Evolutionary conservation across 1,140 invertebrate genomes (phyloP), one percentile per base, ranked within the genome.

Genomic region (Pogonognathellus flavescens): DNA sequence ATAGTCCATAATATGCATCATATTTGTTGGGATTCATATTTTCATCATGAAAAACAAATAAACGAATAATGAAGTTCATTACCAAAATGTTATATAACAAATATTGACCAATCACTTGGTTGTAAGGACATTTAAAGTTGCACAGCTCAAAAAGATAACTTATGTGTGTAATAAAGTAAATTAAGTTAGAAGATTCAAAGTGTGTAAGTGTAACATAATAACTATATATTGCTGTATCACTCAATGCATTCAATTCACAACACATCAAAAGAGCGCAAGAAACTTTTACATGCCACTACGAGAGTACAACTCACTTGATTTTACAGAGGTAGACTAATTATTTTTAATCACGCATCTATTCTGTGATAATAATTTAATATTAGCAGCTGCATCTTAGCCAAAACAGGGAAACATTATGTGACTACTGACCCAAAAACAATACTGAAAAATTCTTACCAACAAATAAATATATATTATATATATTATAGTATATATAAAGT

Each of bases 371-470:
- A 76, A 41, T 76, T 31, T 13, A 31, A 76, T 76, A 76, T 49
- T 50, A 76, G 25, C 70, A 76, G 70, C 70, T 76, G 70, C 70
- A 76, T n/a, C 70, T 49, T 76, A 76, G 41, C 70, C 22, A 76
- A 76, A 76, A 76, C 70, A 76, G 31, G 31, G 31, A n/a, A 50
- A 76, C 10, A 50, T 49, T 76, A 76, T 49, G 70, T 76, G 70
- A 76, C 70, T 76, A 76, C 70, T 76, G 70, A 76, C 70, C 70
- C 41, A 76, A 76, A 76, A 76, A 76, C 70, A 76, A 76, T 76
- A 76, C 70, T 76, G 70, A 76, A 76, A 70, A 76, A 50, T 50
- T 76, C 70, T 76, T 76, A 41, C 31, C 31, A 41, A 41, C 31
- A 41, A 41, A 41, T 41, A 41, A 41, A 57, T n/a, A 57, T n/a